Conservation (phyloP, 1,140 invertebrate species). For the Procambarus virginalis region DNA sequence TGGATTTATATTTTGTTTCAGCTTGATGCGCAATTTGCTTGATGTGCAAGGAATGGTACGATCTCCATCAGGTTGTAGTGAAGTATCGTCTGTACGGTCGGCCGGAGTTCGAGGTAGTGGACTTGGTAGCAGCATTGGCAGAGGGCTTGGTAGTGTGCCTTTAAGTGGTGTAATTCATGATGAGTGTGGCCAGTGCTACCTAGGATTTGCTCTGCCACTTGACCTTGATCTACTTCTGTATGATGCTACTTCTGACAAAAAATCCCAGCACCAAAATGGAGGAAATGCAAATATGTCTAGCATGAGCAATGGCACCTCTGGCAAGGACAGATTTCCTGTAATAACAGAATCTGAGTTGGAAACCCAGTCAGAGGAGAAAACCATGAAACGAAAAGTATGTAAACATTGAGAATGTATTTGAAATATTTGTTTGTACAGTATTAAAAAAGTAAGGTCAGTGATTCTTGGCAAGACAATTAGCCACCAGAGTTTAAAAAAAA, state of each 20-base stretch:
- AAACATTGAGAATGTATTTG: background rate
- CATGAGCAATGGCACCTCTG: constrained; percentile 21
- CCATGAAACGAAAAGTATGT: constrained; percentile 20
- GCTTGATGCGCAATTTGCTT: constrained; percentile 27
- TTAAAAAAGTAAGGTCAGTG: too few relatives aligned
- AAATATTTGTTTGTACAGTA: too few relatives aligned
- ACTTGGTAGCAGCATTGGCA: constrained; percentile 24
- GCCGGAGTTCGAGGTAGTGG: constrained; percentile 29
- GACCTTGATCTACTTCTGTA: constrained; percentile 82
- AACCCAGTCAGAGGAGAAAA: constrained; percentile 36
- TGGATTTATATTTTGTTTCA: background rate
- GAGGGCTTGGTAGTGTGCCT: constrained; percentile 20
- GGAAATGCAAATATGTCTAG: background rate
- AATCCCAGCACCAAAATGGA: background rate
- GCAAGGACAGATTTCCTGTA: constrained; percentile 52
- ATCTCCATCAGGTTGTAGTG: constrained; percentile 50
- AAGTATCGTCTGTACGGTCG: constrained; percentile 48
- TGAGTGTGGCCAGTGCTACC: constrained; percentile 77
- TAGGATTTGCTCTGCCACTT: constrained; percentile 86
- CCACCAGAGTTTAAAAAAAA: too few relatives aligned
- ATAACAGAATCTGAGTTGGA: constrained; percentile 50
- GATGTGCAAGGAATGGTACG: constrained; percentile 56
- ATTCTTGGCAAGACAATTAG: too few relatives aligned
- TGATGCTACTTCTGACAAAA: constrained; percentile 44
- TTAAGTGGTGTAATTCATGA: constrained; percentile 9